phyloP scores from a whole-genome alignment of 2,113 vertebrate species.

The Ictidomys tridecemlineatus region DNA sequence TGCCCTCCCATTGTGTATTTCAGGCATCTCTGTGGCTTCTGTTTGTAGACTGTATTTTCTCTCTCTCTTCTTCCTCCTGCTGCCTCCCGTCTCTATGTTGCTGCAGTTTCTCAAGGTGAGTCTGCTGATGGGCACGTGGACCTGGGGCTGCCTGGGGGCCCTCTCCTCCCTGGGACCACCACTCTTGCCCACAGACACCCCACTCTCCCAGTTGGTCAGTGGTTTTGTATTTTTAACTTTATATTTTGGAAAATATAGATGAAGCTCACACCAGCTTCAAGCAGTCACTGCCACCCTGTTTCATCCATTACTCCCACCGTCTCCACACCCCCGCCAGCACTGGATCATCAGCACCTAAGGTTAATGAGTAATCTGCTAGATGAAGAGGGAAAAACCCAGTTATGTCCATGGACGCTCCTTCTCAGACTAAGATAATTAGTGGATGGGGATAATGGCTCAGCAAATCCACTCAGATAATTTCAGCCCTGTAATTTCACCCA shows the following conservation, averaged over 20 bases:
- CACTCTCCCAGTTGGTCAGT: fast-evolving
- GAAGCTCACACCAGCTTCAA: fast-evolving
- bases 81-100: constrained; percentile 82
- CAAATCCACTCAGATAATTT: not conserved
- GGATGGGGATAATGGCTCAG: not conserved
- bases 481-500: not conserved
- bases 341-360: not conserved
- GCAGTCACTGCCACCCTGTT: fast-evolving
- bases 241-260: not conserved
- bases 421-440: not conserved
- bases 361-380: not conserved
- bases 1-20: not conserved
- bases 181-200: not conserved
- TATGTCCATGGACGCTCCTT: not conserved
- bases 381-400: not conserved
- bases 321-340: fast-evolving
- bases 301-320: fast-evolving
- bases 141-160: not conserved
- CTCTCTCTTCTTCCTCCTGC: constrained; percentile 84
- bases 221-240: not conserved
- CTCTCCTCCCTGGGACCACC: fast-evolving
- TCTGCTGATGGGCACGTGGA: not conserved
- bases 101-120: constrained; percentile 93
- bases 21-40: not conserved
- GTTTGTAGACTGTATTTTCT: constrained; percentile 53